Evolutionary conservation across 2,113 vertebrate species (phyloP).

Genomic region (Rostratula benghalensis): DNA sequence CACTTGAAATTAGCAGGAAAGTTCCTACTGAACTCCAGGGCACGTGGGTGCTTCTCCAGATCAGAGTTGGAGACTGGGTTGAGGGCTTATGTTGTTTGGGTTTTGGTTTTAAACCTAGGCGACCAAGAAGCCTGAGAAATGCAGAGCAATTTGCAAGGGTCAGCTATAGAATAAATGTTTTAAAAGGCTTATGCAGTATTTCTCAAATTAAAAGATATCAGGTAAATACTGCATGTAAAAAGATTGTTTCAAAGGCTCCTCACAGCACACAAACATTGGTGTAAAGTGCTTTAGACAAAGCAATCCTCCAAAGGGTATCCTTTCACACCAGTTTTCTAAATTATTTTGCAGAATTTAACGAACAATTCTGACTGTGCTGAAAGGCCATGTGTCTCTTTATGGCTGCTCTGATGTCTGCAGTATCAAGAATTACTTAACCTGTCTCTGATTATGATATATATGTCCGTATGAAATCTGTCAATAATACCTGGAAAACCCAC

Average conservation of each 20-base stretch:
- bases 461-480: background rate
- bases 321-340: background rate
- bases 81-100: background rate
- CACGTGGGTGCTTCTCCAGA: background rate
- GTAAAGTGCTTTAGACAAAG: background rate
- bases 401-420: background rate
- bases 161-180: background rate
- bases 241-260: background rate
- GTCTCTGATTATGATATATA: background rate
- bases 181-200: background rate
- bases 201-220: background rate
- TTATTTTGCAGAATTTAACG: background rate
- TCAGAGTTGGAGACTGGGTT: background rate
- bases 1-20: background rate
- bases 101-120: background rate
- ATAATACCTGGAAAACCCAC: background rate
- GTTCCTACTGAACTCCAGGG: background rate
- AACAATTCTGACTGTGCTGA: background rate
- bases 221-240: background rate
- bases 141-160: background rate
- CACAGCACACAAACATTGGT: fast-evolving
- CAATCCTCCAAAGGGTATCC: background rate
- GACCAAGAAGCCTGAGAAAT: background rate
- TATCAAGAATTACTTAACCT: background rate
- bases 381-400: background rate